A percentile compares a stretch with the other conserved stretches of the same genome.
Evolutionary conservation across 2,888 invertebrate species (phyloP).

Genomic region (Eristalinus aeneus): DNA sequence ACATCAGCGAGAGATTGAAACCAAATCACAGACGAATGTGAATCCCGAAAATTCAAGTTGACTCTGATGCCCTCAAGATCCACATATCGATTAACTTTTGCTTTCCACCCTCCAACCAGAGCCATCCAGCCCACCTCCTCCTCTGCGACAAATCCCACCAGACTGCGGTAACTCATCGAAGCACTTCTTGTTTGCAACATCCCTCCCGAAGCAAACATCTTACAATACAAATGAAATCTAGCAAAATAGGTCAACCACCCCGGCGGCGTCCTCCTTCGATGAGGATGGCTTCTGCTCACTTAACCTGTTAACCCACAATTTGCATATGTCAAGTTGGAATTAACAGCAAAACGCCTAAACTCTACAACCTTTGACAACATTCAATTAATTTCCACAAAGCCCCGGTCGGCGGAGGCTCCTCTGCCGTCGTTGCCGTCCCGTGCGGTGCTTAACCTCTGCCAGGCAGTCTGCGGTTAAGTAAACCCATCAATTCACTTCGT

Average conservation of each 20-base stretch:
- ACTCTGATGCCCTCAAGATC: no score
- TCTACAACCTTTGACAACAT: constrained; percentile 45
- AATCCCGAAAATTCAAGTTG: no score
- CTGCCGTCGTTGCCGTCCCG: not conserved
- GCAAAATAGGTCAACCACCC: constrained; percentile 1
- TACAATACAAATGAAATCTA: not conserved
- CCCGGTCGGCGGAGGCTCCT: not conserved
- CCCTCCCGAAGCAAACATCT: not conserved
- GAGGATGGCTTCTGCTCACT: constrained; percentile 10
- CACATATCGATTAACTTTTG: no score
- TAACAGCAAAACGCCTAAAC: constrained; percentile 42
- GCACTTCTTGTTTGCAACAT: not conserved
- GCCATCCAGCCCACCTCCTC: no score
- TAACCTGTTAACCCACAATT: constrained; percentile 44
- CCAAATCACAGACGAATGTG: no score
- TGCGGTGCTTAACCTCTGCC: constrained; percentile 44
- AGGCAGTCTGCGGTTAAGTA: constrained; percentile 24
- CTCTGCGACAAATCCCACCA: not conserved
- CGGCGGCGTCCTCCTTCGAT: not conserved
- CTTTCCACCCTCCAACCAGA: no score
- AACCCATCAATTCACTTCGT: constrained; percentile 45
- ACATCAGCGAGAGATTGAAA: no score
- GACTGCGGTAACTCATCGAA: not conserved
- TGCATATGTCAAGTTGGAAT: constrained; percentile 56
- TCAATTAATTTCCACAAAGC: constrained; percentile 57